phyloP scores from a whole-genome alignment of 2,888 invertebrate genomes.

The Drosophila falleni region DNA sequence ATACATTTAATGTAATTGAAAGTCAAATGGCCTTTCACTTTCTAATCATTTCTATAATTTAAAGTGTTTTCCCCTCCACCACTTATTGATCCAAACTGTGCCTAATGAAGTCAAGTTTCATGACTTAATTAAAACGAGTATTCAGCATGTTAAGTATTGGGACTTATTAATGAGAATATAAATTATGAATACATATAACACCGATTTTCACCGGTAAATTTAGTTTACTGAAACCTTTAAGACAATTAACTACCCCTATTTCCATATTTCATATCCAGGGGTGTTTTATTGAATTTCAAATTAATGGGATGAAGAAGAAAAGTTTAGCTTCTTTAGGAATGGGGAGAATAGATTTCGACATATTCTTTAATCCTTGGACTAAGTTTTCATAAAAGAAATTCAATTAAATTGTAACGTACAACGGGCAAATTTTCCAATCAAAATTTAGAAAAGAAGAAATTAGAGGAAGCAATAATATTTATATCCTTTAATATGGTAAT shows the following conservation, averaged over 20 bases:
- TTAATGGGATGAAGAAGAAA: no score
- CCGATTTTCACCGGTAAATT: not conserved
- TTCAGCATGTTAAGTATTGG: not conserved
- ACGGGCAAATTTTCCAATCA: no score
- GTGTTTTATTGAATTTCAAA: no score
- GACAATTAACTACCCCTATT: not conserved
- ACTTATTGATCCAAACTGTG: not conserved
- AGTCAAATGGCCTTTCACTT: conserved; percentile 29
- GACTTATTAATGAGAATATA: not conserved
- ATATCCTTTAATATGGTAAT: no score
- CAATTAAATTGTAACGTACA: no score
- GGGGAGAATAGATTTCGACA: no score
- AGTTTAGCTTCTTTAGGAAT: no score
- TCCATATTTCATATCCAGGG: no score
- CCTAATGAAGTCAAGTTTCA: conserved; percentile 1
- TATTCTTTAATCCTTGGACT: no score
- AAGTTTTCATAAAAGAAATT: no score
- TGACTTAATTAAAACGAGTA: not conserved
- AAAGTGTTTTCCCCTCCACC: not conserved
- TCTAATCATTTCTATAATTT: conserved; percentile 1
- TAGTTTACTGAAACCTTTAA: not conserved
- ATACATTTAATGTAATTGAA: conserved; percentile 81
- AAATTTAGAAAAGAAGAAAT: no score
- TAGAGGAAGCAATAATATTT: no score
- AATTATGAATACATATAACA: not conserved